These are phyloP conservation scores for Smutsia gigantea DNA, from an alignment of 2,797 vertebrate genomes.

Conservation along the genomic window DNA sequence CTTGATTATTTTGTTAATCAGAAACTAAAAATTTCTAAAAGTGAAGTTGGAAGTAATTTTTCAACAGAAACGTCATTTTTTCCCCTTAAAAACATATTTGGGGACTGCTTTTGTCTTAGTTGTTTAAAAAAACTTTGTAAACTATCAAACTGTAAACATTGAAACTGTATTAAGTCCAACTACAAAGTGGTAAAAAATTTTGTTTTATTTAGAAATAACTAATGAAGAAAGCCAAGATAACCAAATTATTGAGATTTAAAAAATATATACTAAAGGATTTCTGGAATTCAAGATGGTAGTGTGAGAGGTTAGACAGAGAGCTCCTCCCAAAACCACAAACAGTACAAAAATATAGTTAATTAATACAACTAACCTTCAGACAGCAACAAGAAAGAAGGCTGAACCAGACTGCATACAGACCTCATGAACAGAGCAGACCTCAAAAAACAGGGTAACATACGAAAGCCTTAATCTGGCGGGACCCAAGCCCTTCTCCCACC, in stretches of 20 bases:
- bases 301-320: too few relatives aligned
- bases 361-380: too few relatives aligned
- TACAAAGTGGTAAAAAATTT: not conserved
- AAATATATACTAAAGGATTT: not conserved
- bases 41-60: not conserved
- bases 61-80: not conserved
- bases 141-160: slow-evolving; percentile 22
- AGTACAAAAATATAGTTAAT: too few relatives aligned
- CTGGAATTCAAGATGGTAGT: too few relatives aligned
- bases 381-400: too few relatives aligned
- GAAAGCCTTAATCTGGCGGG: too few relatives aligned
- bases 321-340: too few relatives aligned
- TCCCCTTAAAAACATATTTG: not conserved
- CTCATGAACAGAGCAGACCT: too few relatives aligned
- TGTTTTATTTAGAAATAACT: not conserved
- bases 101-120: not conserved
- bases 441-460: too few relatives aligned
- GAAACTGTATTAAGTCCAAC: slow-evolving; percentile 30
- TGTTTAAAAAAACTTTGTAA: not conserved
- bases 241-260: not conserved
- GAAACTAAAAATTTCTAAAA: slow-evolving; percentile 12
- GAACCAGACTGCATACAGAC: too few relatives aligned
- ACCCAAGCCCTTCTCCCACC: too few relatives aligned
- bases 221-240: not conserved
- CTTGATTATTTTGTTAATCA: not conserved